A percentile compares a stretch with the other conserved stretches of the same genome.
Conservation (phyloP, 2,797 vertebrate genomes). For the Oryzias dopingdopingensis region DNA sequence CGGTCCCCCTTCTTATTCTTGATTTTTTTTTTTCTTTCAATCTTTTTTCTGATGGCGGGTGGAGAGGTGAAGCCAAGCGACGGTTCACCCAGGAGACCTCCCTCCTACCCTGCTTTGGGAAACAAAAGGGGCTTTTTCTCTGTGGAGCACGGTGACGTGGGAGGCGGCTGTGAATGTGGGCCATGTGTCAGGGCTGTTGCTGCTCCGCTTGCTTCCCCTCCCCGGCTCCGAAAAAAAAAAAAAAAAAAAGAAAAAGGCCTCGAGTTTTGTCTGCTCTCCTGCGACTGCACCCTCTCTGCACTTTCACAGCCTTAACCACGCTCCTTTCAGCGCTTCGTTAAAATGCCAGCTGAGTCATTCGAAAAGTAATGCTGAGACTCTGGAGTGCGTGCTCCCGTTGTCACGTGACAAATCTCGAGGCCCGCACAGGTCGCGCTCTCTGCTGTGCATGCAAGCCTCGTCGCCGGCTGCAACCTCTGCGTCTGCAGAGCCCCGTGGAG, state of each 20-base stretch:
- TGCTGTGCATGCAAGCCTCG: constrained; percentile 12
- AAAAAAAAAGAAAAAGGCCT: constrained; percentile 7
- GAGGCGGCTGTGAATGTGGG: constrained; percentile 74
- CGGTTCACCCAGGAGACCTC: constrained; percentile 68
- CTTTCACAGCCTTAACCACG: constrained; percentile 18
- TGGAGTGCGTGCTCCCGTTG: constrained; percentile 13
- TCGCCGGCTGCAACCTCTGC: constrained; percentile 22
- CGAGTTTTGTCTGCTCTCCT: constrained; percentile 13
- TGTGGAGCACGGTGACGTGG: constrained; percentile 69
- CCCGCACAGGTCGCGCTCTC: constrained; percentile 23
- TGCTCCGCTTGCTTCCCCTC: constrained; percentile 52
- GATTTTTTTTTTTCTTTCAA: constrained; percentile 17
- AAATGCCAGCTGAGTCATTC: constrained; percentile 32
- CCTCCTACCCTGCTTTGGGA: constrained; percentile 54
- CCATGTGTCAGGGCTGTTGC: constrained; percentile 74
- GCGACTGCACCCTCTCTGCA: neutral
- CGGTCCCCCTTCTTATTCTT: constrained; percentile 30
- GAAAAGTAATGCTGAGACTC: constrained; percentile 21
- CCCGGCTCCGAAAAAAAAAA: constrained; percentile 20
- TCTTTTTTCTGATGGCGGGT: constrained; percentile 42
- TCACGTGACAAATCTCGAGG: constrained; percentile 28
- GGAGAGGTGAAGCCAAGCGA: constrained; percentile 59
- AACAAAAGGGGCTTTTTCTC: constrained; percentile 73
- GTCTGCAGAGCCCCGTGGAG: constrained; percentile 44
- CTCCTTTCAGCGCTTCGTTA: constrained; percentile 34